Conservation (phyloP, 1,140 invertebrate species). For the Pollicipes pollicipes region DNA sequence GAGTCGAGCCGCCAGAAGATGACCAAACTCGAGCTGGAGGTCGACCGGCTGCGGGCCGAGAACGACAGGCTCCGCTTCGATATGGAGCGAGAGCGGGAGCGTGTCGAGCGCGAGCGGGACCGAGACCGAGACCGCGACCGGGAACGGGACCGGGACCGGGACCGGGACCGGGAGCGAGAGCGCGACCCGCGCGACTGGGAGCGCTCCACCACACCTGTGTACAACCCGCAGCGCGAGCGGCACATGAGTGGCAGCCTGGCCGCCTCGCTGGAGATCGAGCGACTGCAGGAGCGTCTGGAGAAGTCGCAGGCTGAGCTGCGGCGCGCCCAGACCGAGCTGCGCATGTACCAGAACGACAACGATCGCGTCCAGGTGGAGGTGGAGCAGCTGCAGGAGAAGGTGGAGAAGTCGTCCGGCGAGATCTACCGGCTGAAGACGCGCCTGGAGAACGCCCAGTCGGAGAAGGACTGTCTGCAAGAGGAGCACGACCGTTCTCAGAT, state of each 20-base stretch:
- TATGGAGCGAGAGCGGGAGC: conserved; percentile 48
- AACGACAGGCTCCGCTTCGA: conserved; percentile 48
- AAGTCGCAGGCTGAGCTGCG: conserved; percentile 64
- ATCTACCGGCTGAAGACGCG: conserved; percentile 82
- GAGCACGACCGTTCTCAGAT: conserved; percentile 43
- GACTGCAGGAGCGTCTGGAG: conserved; percentile 70
- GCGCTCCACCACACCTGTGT: conserved; percentile 3
- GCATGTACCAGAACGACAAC: conserved; percentile 53
- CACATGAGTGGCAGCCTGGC: conserved; percentile 7
- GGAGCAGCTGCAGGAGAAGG: conserved; percentile 68
- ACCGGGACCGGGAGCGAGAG: conserved; percentile 6
- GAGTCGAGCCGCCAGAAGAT: conserved; percentile 71
- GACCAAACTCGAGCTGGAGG: conserved; percentile 68
- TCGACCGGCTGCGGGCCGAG: conserved; percentile 43
- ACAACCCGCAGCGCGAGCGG: background rate
- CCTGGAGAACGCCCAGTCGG: conserved; percentile 80
- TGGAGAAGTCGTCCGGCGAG: conserved; percentile 83
- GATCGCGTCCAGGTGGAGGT: conserved; percentile 66
- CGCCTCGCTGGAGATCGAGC: conserved; percentile 42
- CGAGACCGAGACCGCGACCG: conserved; percentile 9
- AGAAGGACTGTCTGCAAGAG: conserved; percentile 77
- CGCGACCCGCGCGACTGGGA: background rate
- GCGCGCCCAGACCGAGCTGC: conserved; percentile 55
- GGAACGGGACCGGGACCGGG: conserved; percentile 48
- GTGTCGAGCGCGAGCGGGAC: conserved; percentile 25